Evolutionary conservation across 2,113 vertebrate species (phyloP).

Genomic region (Prietella phreatophila): DNA sequence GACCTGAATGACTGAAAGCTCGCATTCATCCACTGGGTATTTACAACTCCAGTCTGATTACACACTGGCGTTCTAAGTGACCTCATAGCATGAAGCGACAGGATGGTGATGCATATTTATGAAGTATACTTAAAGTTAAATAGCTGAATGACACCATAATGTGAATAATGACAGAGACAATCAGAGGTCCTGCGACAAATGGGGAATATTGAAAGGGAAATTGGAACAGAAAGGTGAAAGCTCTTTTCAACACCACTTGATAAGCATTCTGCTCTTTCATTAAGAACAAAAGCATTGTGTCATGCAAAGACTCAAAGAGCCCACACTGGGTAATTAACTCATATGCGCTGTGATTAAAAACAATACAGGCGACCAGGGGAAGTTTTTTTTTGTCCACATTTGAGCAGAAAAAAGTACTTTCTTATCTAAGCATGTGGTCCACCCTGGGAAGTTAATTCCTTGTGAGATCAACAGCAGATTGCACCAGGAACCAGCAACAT

Average conservation of each 20-base stretch:
- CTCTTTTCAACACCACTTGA: constrained; percentile 61
- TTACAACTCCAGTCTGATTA: constrained; percentile 15
- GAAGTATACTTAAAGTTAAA: constrained; percentile 24
- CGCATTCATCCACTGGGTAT: neutral
- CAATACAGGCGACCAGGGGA: constrained; percentile 57
- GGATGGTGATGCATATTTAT: constrained; percentile 33
- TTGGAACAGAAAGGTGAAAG: constrained; percentile 62
- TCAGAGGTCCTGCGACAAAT: constrained; percentile 48
- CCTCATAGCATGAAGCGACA: neutral
- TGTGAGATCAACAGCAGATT: constrained; percentile 62
- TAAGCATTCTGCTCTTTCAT: constrained; percentile 63
- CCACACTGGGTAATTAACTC: constrained; percentile 65
- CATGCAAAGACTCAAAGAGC: constrained; percentile 62
- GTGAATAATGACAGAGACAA: constrained; percentile 30
- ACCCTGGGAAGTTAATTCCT: constrained; percentile 59
- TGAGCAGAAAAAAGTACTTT: constrained; percentile 62
- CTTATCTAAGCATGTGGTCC: constrained; percentile 62
- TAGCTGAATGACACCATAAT: constrained; percentile 13
- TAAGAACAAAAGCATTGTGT: constrained; percentile 61
- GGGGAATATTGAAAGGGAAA: constrained; percentile 58
- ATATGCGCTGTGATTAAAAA: constrained; percentile 63
- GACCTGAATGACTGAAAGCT: constrained; percentile 4
- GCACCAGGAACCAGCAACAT: constrained; percentile 52
- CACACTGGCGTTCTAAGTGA: constrained; percentile 6
- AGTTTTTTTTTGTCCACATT: constrained; percentile 56